Evolutionary conservation across 2,797 vertebrate genomes (phyloP).

Genomic region (Urophycis tenuis): DNA sequence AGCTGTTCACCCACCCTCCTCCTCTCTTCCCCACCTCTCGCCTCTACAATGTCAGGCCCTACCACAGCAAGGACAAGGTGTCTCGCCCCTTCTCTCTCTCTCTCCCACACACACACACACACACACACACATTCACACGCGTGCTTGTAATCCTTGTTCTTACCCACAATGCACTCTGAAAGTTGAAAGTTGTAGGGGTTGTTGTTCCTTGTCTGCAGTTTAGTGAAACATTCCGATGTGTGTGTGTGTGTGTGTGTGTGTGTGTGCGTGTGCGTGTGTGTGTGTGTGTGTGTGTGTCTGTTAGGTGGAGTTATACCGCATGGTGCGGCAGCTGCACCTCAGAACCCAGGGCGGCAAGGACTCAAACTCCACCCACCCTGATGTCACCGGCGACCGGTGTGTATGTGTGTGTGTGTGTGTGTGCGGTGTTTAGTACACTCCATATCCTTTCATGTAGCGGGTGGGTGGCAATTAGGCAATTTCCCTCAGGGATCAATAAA

Average conservation of each 20-base stretch:
- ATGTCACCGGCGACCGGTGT: conserved; percentile 79
- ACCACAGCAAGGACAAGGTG: conserved; percentile 78
- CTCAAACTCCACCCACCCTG: conserved; percentile 64
- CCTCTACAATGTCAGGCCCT: conserved; percentile 75
- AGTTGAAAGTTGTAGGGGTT: not conserved
- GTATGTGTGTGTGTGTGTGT: conserved; percentile 20
- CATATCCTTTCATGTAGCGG: too few species aligned
- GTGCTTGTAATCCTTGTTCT: not conserved
- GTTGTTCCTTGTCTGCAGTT: not conserved
- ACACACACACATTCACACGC: conserved; percentile 5
- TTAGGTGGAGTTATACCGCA: conserved; percentile 75
- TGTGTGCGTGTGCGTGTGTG: not conserved
- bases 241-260: conserved; percentile 20
- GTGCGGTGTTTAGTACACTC: not conserved
- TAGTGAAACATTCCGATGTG: conserved; percentile 3
- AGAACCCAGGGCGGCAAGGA: conserved; percentile 66
- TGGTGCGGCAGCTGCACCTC: conserved; percentile 75
- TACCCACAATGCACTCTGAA: not conserved
- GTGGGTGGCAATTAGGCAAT: too few species aligned
- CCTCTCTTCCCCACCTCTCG: conserved; percentile 78
- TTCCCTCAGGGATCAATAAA: too few species aligned
- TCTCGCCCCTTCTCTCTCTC: not conserved
- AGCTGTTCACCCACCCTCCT: conserved; percentile 81
- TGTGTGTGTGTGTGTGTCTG: conserved; percentile 19
- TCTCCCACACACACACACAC: conserved; percentile 12